Evolutionary conservation across 30 jellyfish, hydroid and myxozoan genomes (phyloP), one percentile per base, ranked within the genome.

Genomic region (Cassiopea xamachana): DNA sequence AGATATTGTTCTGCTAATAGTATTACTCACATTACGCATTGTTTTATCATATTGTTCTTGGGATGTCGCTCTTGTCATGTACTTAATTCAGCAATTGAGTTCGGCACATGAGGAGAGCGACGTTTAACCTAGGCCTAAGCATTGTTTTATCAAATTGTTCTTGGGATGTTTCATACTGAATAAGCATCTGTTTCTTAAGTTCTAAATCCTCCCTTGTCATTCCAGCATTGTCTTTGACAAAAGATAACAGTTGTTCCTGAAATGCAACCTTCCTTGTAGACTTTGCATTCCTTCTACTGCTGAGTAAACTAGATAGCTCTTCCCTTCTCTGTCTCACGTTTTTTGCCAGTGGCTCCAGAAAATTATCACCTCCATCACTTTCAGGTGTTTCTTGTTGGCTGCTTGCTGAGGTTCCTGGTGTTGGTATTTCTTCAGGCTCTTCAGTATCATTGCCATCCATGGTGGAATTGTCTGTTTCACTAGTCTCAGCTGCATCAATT

Each of bases 1-100:
- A 74, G 83, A 74, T 55, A 74, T 74, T 17, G 83, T 74, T 74
- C 60, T 74, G 51, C 83, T 74, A 55, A 74, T 45, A n/a, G 83
- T 74, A 15, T 74, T 60, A 74, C 7, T 46, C 83, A 74, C 0
- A 74, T 74, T 74, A 15, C 9, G 83, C 43, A 74, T 74, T 15
- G 51, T 46, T 74, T 45, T 1, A 3, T n/a, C 83, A 74, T 13
- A 74, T 74, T 74, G 83, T 45, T 74, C 60, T 45, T 74, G 61
- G 19, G 83, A 74, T 74, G 83, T 2, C n/a, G n/a, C n/a, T n/a
- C n/a, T n/a, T n/a, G n/a, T n/a, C n/a, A n/a, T n/a, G n/a, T n/a
- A n/a, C n/a, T n/a, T n/a, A n/a, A n/a, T n/a, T n/a, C n/a, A n/a
- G n/a, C n/a, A n/a, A n/a, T n/a, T n/a, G n/a, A n/a, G n/a, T n/a